Evolutionary conservation across 2,888 invertebrate species (phyloP).

Genomic region (Spisula subtruncata): DNA sequence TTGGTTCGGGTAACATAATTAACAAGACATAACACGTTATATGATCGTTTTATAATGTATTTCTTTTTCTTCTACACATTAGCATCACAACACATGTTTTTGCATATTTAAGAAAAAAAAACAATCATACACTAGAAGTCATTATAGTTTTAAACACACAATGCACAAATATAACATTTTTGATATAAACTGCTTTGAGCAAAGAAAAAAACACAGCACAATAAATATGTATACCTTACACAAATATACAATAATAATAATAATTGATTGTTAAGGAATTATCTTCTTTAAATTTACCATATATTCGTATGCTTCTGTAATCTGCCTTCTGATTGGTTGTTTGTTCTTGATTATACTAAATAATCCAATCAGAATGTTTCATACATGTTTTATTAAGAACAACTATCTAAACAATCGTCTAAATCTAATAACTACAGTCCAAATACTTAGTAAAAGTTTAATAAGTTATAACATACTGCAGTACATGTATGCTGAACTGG

Average conservation of each 20-base stretch:
- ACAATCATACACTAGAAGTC: conserved; percentile 23
- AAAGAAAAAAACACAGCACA: conserved; percentile 49
- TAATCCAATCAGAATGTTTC: conserved; percentile 29
- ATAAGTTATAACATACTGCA: not conserved
- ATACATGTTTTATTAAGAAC: not conserved
- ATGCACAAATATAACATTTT: conserved; percentile 54
- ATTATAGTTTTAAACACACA: conserved; percentile 37
- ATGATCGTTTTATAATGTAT: conserved; percentile 13
- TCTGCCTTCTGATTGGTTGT: too few relatives aligned
- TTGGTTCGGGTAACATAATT: too few relatives aligned
- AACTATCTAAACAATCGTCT: not conserved
- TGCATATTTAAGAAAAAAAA: conserved; percentile 48
- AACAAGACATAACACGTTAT: not conserved
- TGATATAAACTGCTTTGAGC: conserved; percentile 62
- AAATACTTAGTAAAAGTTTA: not conserved
- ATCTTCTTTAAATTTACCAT: too few relatives aligned
- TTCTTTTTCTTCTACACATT: conserved; percentile 5
- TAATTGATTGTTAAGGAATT: not conserved
- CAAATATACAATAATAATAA: conserved; percentile 24
- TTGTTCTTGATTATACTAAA: not conserved
- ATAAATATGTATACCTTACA: conserved; percentile 40
- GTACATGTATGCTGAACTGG: not conserved
- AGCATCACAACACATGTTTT: conserved; percentile 41
- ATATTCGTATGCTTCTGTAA: not conserved
- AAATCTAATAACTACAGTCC: not conserved